Conservation (phyloP, 2,888 invertebrate species). For the Cheilosia pagana region DNA sequence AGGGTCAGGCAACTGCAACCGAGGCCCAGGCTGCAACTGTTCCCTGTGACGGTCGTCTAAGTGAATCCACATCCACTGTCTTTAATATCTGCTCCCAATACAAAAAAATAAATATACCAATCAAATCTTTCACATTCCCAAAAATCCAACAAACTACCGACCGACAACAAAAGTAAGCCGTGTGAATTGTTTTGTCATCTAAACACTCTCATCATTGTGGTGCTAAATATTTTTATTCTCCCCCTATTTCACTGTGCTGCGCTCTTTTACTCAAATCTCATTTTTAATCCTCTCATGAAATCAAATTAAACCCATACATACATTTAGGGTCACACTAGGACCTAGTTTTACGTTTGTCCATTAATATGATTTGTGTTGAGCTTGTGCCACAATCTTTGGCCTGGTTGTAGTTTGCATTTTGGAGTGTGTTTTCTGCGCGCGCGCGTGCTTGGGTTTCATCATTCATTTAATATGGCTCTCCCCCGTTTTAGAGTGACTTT, state of each 20-base stretch:
- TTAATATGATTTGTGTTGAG: conserved; percentile 39
- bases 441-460: conserved; percentile 30
- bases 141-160: conserved; percentile 42
- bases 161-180: conserved; percentile 62
- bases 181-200: conserved; percentile 59
- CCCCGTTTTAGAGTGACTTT: conserved; percentile 67
- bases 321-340: conserved; percentile 44
- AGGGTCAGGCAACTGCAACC: conserved; percentile 67
- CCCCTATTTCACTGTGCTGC: conserved; percentile 13
- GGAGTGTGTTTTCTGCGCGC: conserved; percentile 38
- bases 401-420: conserved; percentile 60
- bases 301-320: conserved; percentile 27
- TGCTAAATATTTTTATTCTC: conserved; percentile 26
- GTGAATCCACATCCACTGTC: conserved; percentile 37
- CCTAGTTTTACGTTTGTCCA: conserved; percentile 38
- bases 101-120: conserved; percentile 15
- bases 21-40: conserved; percentile 66
- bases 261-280: conserved; percentile 26
- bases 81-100: conserved; percentile 47
- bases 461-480: conserved; percentile 5
- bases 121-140: conserved; percentile 41
- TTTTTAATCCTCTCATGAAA: conserved; percentile 36
- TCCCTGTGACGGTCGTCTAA: conserved; percentile 71
- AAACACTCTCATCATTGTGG: conserved; percentile 38
- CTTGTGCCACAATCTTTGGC: conserved; percentile 67